Percentiles rank a stretch among this genome's conserved stretches.
Evolutionary conservation across 1,140 invertebrate genomes (phyloP).

Genomic region (Diabrotica undecimpunctata): DNA sequence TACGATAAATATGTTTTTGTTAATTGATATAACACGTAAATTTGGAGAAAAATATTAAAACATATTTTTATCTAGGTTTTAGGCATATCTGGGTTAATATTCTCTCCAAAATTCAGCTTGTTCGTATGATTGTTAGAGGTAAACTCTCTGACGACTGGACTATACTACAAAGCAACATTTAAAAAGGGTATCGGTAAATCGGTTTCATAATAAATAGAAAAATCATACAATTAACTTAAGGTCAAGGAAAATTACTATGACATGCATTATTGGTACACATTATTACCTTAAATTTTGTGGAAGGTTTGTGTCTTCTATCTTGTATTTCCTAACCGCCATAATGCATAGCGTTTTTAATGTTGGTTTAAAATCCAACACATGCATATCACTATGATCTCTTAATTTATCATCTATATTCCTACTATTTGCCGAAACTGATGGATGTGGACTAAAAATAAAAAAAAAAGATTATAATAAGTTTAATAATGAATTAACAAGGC

Average conservation of each 20-base stretch:
- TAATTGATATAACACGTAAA: no score
- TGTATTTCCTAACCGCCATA: slow-evolving; percentile 59
- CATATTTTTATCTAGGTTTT: no score
- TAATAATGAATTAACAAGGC: neutral
- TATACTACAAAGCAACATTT: no score
- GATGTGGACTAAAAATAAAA: slow-evolving; percentile 31
- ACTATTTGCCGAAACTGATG: slow-evolving; percentile 19
- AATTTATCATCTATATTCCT: slow-evolving; percentile 41
- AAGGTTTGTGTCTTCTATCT: slow-evolving; percentile 58
- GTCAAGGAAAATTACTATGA: neutral
- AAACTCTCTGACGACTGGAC: no score
- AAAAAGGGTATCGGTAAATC: no score
- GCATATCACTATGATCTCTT: slow-evolving; percentile 74
- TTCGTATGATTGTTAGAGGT: no score
- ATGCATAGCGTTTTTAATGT: slow-evolving; percentile 67
- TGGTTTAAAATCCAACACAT: slow-evolving; percentile 71
- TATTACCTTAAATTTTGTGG: slow-evolving; percentile 61
- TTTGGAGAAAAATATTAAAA: no score
- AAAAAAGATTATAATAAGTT: slow-evolving; percentile 3
- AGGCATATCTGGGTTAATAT: no score
- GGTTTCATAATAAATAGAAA: no score
- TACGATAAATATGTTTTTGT: no score
- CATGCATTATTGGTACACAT: neutral
- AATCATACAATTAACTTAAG: no score
- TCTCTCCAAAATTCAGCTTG: no score